These are phyloP conservation scores for Drosophila athabasca DNA, from an alignment of 1,140 invertebrate genomes.

Conservation along the genomic window DNA sequence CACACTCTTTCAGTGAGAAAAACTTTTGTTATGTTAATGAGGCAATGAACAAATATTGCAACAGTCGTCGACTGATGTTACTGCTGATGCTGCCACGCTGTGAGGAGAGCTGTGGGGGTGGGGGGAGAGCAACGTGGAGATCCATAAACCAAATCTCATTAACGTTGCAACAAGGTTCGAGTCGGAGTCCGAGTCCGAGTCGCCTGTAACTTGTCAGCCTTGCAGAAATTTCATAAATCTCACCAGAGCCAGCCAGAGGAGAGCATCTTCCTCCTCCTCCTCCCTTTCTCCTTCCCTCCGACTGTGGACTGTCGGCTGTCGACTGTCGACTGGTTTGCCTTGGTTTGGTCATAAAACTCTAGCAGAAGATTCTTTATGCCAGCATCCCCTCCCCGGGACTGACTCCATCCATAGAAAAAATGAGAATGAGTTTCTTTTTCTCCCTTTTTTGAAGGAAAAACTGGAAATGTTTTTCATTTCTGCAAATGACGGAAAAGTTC, in stretches of 20 bases:
- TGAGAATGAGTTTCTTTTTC: slow-evolving; percentile 43
- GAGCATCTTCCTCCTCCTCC: slow-evolving; percentile 2
- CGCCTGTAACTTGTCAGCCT: slow-evolving; percentile 43
- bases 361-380: slow-evolving; percentile 29
- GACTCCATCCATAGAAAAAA: slow-evolving; percentile 8
- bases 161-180: slow-evolving; percentile 30
- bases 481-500: slow-evolving; percentile 63
- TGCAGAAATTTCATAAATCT: slow-evolving; percentile 53
- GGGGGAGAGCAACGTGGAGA: neutral
- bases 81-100: too few relatives aligned
- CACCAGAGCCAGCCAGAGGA: neutral
- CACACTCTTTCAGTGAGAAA: slow-evolving; percentile 1
- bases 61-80: neutral
- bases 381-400: neutral
- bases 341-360: slow-evolving; percentile 62
- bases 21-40: slow-evolving; percentile 28
- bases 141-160: slow-evolving; percentile 42
- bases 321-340: slow-evolving; percentile 59
- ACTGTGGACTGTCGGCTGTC: slow-evolving; percentile 3
- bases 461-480: slow-evolving; percentile 57
- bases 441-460: slow-evolving; percentile 51
- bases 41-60: slow-evolving; percentile 9
- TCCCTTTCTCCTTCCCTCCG: neutral
- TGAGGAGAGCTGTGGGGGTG: neutral
- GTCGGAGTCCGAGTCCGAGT: too few relatives aligned